Conservation (phyloP, 2,113 vertebrate genomes). For the Motacilla alba region DNA sequence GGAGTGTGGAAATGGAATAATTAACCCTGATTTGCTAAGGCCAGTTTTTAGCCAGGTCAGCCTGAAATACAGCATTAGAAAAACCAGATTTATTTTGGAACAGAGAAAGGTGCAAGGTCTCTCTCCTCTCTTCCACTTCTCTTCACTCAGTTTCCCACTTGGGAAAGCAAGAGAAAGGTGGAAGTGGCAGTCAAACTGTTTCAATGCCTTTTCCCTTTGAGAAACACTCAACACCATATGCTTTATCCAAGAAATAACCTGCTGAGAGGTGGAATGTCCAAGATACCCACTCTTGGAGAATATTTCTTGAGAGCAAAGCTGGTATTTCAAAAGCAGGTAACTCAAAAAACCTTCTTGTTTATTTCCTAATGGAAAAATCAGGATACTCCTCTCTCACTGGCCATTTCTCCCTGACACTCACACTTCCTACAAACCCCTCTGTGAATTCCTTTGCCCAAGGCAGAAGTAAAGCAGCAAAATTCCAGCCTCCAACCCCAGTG, state of each 20-base stretch:
- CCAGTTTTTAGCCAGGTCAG: neutral
- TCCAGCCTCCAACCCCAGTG: neutral
- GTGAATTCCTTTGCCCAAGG: neutral
- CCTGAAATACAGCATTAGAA: neutral
- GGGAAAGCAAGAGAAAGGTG: neutral
- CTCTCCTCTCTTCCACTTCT: neutral
- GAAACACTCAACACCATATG: neutral
- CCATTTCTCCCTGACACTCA: neutral
- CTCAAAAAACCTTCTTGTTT: neutral
- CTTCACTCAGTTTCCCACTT: neutral
- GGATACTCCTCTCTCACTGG: fast-evolving
- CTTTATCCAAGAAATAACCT: neutral
- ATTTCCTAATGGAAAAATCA: neutral
- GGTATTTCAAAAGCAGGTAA: neutral
- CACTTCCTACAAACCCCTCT: neutral
- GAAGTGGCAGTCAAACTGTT: neutral
- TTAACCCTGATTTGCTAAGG: neutral
- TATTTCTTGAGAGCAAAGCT: neutral
- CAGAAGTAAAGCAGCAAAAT: neutral
- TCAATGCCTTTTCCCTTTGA: neutral
- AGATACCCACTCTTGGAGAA: neutral
- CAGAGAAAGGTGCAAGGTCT: neutral
- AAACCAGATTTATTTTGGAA: neutral
- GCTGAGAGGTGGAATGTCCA: neutral
- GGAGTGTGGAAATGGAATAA: neutral